phyloP scores from a whole-genome alignment of 1,140 invertebrate genomes.

The Acarapis woodi region DNA sequence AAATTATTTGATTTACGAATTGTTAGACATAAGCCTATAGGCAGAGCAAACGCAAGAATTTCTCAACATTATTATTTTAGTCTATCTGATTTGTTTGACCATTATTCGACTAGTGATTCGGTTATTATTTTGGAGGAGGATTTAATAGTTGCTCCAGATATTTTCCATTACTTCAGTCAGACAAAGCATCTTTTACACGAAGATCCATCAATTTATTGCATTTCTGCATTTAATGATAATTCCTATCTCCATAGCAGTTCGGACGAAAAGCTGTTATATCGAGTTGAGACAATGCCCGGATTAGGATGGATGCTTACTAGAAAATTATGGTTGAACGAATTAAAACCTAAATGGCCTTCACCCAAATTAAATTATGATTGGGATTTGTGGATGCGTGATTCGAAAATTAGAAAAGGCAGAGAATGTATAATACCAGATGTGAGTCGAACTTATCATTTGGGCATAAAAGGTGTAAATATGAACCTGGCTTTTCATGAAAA shows the following conservation, averaged over 20 bases:
- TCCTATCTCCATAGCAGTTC: conserved; percentile 29
- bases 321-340: conserved; percentile 28
- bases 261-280: conserved; percentile 26
- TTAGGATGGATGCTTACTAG: conserved; percentile 31
- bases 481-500: conserved; percentile 32
- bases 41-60: conserved; percentile 26
- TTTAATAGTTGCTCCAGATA: conserved; percentile 31
- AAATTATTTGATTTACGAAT: conserved; percentile 27
- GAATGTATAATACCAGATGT: conserved; percentile 35
- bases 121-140: conserved; percentile 34
- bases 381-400: conserved; percentile 37
- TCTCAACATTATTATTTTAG: conserved; percentile 35
- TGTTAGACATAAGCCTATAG: conserved; percentile 26
- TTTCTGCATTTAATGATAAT: conserved; percentile 37
- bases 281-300: conserved; percentile 35
- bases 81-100: conserved; percentile 30
- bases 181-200: conserved; percentile 27
- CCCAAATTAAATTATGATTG: conserved; percentile 29
- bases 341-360: conserved; percentile 33
- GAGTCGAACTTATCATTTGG: conserved; percentile 35
- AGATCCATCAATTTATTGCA: conserved; percentile 27
- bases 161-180: conserved; percentile 31
- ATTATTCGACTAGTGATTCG: conserved; percentile 27
- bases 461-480: conserved; percentile 34
- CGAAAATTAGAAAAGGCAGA: conserved; percentile 24